Evolutionary conservation across 2,888 invertebrate genomes (phyloP).

Genomic region (Pinctada fucata): DNA sequence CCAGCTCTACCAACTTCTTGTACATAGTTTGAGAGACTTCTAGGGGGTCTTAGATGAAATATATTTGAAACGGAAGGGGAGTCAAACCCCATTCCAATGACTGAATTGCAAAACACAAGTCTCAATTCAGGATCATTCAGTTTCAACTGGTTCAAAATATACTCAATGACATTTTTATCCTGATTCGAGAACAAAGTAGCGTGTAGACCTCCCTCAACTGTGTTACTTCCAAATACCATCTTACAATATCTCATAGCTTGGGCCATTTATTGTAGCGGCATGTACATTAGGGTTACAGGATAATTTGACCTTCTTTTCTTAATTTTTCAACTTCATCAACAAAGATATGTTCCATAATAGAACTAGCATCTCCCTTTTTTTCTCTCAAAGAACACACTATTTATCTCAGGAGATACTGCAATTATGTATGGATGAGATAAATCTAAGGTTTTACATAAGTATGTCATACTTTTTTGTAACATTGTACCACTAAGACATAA

Average conservation of each 20-base stretch:
- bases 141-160: neutral
- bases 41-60: neutral
- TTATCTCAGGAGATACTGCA: neutral
- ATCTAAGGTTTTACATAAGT: neutral
- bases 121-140: neutral
- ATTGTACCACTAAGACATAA: constrained; percentile 8
- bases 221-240: neutral
- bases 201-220: neutral
- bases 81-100: constrained; percentile 12
- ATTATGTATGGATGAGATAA: neutral
- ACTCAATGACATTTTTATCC: constrained; percentile 5
- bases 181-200: constrained; percentile 7
- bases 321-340: neutral
- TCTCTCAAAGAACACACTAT: neutral
- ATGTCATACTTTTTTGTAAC: neutral
- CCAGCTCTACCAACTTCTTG: constrained; percentile 17
- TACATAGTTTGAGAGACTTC: constrained; percentile 1
- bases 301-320: neutral
- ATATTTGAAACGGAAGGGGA: neutral
- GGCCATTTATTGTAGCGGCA: constrained; percentile 7
- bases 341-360: neutral
- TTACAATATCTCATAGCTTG: neutral
- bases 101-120: neutral
- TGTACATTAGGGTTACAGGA: constrained; percentile 2
- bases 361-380: neutral